Conservation (phyloP, 2,797 vertebrate species). For the Sebastes matsubarae region DNA sequence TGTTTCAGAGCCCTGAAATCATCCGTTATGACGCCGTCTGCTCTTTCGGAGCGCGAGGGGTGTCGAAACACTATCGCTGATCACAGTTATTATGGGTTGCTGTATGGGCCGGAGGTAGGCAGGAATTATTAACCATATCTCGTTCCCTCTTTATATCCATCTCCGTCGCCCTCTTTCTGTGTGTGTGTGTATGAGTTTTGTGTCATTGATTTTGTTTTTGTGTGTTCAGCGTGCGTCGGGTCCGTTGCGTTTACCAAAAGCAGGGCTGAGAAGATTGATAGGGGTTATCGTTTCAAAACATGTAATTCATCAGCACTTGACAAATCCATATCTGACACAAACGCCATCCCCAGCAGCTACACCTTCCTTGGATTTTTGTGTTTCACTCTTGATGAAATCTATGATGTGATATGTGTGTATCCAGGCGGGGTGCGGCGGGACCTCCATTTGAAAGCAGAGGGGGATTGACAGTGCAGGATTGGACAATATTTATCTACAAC, state of each 20-base stretch:
- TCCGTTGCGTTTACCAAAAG: constrained; percentile 40
- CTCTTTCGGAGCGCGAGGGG: constrained; percentile 6
- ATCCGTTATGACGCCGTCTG: constrained; percentile 29
- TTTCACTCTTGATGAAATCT: constrained; percentile 71
- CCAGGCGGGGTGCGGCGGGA: background rate
- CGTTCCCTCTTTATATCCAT: constrained; percentile 19
- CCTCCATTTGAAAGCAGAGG: constrained; percentile 53
- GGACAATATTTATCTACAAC: constrained; percentile 80
- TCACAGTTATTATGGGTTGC: constrained; percentile 54
- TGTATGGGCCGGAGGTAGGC: background rate
- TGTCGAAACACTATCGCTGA: constrained; percentile 13
- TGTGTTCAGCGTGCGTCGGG: constrained; percentile 24
- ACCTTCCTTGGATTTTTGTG: constrained; percentile 41
- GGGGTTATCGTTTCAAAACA: constrained; percentile 68
- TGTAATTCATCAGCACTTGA: constrained; percentile 75
- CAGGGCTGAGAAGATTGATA: constrained; percentile 66
- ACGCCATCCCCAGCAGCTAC: constrained; percentile 41
- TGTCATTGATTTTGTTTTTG: constrained; percentile 51
- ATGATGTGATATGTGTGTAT: constrained; percentile 39
- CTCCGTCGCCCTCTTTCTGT: constrained; percentile 34
- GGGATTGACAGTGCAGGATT: constrained; percentile 73
- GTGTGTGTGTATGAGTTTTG: constrained; percentile 13
- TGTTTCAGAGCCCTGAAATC: constrained; percentile 49
- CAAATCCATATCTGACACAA: constrained; percentile 75
- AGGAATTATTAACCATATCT: constrained; percentile 44